Percentiles rank a stretch among this genome's conserved stretches.
These are phyloP conservation scores for Whitmania pigra DNA, from an alignment of 1,140 invertebrate species.

Conservation along the genomic window DNA sequence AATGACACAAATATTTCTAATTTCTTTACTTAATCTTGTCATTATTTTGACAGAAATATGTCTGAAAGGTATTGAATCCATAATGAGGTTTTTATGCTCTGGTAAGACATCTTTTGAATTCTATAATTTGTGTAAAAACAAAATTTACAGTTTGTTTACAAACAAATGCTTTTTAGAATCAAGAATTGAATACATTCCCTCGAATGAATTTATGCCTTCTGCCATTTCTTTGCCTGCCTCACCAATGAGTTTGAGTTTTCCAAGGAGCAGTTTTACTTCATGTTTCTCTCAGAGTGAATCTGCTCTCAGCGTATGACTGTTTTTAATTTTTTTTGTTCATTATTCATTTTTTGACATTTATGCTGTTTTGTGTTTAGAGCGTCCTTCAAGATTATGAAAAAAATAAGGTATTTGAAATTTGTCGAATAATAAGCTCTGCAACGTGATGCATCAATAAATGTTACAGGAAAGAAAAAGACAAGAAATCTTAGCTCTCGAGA, in stretches of 20 bases:
- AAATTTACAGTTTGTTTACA: not conserved
- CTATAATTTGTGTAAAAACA: too few species aligned
- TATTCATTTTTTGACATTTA: not conserved
- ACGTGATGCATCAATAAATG: not conserved
- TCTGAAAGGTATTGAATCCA: constrained; percentile 48
- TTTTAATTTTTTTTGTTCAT: not conserved
- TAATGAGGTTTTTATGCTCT: constrained; percentile 53
- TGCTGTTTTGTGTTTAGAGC: not conserved
- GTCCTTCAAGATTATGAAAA: constrained; percentile 4
- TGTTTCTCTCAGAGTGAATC: constrained; percentile 11
- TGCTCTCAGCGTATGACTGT: not conserved
- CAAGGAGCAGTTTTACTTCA: not conserved
- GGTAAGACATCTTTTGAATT: constrained; percentile 26
- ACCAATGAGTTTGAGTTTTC: not conserved
- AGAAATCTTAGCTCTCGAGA: constrained; percentile 27
- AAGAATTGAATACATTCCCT: not conserved
- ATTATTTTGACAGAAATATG: constrained; percentile 43
- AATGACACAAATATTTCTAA: too few species aligned
- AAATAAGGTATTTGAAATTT: not conserved
- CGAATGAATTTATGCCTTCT: not conserved
- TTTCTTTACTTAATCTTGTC: constrained; percentile 4
- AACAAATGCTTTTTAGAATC: not conserved
- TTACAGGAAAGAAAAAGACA: constrained; percentile 14
- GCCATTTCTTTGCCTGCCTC: constrained; percentile 5
- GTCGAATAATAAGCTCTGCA: too few species aligned